A percentile compares a stretch with the other conserved stretches of the same genome.
Evolutionary conservation across 2,888 invertebrate species (phyloP).

Genomic region (Dorcus hopei): DNA sequence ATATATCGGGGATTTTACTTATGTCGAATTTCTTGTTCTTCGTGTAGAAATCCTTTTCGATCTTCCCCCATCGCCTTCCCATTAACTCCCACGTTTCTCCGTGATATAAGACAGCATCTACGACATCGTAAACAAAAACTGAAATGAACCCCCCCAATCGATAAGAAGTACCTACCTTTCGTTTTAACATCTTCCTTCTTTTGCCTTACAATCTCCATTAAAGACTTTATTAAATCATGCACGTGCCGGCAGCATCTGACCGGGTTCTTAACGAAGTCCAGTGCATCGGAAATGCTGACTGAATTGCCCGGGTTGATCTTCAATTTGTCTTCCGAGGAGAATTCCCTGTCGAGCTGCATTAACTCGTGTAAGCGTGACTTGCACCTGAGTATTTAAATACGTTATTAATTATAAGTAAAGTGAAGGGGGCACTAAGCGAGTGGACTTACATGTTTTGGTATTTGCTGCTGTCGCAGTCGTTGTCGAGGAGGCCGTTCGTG

Average conservation of each 20-base stretch:
- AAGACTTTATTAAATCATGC: constrained; percentile 78
- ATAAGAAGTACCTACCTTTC: constrained; percentile 56
- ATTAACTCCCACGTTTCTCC: constrained; percentile 99
- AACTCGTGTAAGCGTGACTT: constrained; percentile 92
- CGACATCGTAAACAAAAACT: neutral
- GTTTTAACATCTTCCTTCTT: constrained; percentile 88
- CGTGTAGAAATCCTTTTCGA: constrained; percentile 95
- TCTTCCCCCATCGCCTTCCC: constrained; percentile 96
- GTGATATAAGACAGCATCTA: constrained; percentile 91
- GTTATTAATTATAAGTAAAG: neutral
- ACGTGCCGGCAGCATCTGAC: constrained; percentile 90
- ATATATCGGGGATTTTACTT: constrained; percentile 98
- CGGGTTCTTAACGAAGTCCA: constrained; percentile 95
- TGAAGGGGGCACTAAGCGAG: neutral
- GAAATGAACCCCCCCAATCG: neutral
- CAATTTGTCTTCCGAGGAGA: constrained; percentile 78
- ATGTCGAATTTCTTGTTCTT: constrained; percentile 94
- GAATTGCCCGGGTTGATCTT: constrained; percentile 90
- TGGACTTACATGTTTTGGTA: constrained; percentile 84
- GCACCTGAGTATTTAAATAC: constrained; percentile 61
- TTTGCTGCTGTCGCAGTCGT: constrained; percentile 96
- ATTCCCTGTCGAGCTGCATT: constrained; percentile 86
- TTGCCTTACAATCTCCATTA: constrained; percentile 79
- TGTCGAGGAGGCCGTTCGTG: constrained; percentile 95
- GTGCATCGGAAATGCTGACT: constrained; percentile 85